Evolutionary conservation across 1,140 invertebrate genomes (phyloP).

Genomic region (Drosophila trapezifrons): DNA sequence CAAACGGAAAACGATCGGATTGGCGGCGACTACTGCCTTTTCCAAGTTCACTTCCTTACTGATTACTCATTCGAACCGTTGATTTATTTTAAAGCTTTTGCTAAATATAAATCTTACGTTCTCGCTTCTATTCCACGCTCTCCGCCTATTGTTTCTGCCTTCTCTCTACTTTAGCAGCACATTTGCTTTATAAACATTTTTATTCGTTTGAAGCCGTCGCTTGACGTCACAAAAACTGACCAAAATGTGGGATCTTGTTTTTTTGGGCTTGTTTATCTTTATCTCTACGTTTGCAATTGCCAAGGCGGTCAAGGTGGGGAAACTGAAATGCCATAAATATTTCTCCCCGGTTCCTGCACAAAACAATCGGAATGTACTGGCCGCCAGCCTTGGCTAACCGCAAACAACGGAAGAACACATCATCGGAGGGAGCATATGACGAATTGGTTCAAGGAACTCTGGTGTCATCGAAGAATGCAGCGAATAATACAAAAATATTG

Average conservation of each 20-base stretch:
- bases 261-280: conserved; percentile 18
- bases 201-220: conserved; percentile 10
- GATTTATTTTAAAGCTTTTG: conserved; percentile 25
- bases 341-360: conserved; percentile 10
- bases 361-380: conserved; percentile 9
- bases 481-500: not conserved
- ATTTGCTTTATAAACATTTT: conserved; percentile 61
- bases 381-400: conserved; percentile 8
- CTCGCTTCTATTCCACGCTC: conserved; percentile 17
- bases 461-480: not conserved
- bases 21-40: not conserved
- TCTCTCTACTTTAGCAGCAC: conserved; percentile 49
- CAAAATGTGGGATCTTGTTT: conserved; percentile 20
- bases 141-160: conserved; percentile 45
- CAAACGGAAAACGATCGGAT: not conserved
- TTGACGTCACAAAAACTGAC: conserved; percentile 56
- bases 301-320: conserved; percentile 32
- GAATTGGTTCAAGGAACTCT: conserved; percentile 6
- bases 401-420: conserved; percentile 9
- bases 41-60: conserved; percentile 11
- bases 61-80: conserved; percentile 29
- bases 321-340: conserved; percentile 39
- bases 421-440: not conserved
- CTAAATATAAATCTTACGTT: conserved; percentile 36
- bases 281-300: conserved; percentile 18